Evolutionary conservation across 2,888 invertebrate species (phyloP).

Genomic region (Notodonta dromedarius): DNA sequence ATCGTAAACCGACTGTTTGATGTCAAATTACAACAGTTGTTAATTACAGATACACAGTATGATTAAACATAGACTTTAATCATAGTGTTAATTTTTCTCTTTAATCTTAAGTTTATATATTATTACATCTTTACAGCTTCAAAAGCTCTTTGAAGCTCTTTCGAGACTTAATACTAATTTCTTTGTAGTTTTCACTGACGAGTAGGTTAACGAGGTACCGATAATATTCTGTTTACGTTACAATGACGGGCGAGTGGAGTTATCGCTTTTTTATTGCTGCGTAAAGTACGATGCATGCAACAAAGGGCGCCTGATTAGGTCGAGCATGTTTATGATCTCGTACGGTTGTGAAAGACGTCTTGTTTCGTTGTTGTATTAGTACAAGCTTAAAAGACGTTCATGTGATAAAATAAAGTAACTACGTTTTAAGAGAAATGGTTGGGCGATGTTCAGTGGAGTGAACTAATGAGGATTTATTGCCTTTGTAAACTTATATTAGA

Average conservation of each 20-base stretch:
- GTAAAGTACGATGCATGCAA: constrained; percentile 4
- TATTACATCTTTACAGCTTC: not conserved
- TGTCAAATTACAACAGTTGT: too few relatives aligned
- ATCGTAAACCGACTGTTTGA: too few relatives aligned
- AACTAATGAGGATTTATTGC: not conserved
- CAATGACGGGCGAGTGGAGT: constrained; percentile 3
- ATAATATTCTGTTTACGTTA: constrained; percentile 6
- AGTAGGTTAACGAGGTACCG: constrained; percentile 6
- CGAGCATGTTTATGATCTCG: constrained; percentile 6
- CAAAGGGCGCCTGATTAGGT: constrained; percentile 5
- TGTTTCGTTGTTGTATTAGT: not conserved
- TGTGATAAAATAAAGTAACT: not conserved
- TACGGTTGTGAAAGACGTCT: not conserved
- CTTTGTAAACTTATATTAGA: not conserved
- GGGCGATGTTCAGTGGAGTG: not conserved
- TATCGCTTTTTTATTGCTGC: constrained; percentile 6
- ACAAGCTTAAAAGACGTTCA: not conserved
- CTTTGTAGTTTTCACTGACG: constrained; percentile 7
- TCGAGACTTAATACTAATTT: constrained; percentile 3
- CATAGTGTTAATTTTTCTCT: not conserved
- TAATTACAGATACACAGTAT: too few relatives aligned
- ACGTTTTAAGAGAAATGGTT: not conserved
- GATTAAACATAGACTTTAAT: too few relatives aligned
- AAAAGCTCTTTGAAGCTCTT: constrained; percentile 1
- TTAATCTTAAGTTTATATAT: not conserved